Conservation (phyloP, 2,797 vertebrate genomes). For the Benthosema pterotum region DNA sequence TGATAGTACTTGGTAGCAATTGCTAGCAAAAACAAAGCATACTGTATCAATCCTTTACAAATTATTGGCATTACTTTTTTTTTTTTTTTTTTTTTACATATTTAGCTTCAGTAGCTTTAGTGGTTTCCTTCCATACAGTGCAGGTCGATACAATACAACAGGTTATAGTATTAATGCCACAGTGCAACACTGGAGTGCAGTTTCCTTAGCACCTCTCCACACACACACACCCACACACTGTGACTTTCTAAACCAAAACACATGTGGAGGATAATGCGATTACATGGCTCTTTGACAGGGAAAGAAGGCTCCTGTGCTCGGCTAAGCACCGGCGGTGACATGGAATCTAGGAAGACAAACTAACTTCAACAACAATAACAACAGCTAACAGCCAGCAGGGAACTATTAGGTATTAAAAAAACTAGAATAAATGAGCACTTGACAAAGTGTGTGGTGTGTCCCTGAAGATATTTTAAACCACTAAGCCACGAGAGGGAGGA, state of each 20-base stretch:
- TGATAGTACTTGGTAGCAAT: too few relatives aligned
- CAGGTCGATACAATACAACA: neutral
- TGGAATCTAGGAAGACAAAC: constrained; percentile 29
- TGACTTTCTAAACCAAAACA: constrained; percentile 64
- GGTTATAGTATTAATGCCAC: constrained; percentile 7
- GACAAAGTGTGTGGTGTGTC: neutral
- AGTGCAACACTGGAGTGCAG: constrained; percentile 19
- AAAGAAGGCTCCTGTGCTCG: constrained; percentile 60
- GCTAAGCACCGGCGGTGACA: constrained; percentile 56
- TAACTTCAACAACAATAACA: constrained; percentile 48
- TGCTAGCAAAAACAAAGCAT: too few relatives aligned
- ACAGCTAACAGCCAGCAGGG: constrained; percentile 46
- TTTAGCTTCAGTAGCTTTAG: too few relatives aligned
- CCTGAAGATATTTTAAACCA: too few relatives aligned
- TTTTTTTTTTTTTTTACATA: too few relatives aligned
- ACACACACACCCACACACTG: constrained; percentile 31
- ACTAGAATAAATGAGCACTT: constrained; percentile 57
- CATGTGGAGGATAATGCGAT: constrained; percentile 71
- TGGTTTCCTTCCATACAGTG: neutral
- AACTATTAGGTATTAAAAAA: constrained; percentile 61
- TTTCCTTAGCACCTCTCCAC: constrained; percentile 20
- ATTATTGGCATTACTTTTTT: too few relatives aligned
- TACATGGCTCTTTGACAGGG: constrained; percentile 70
- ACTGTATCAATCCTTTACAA: too few relatives aligned
- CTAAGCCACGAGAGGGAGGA: too few relatives aligned